Evolutionary conservation across 1,140 invertebrate genomes (phyloP), one percentile per base, ranked within the genome.

Genomic region (Drosophila arizonae): DNA sequence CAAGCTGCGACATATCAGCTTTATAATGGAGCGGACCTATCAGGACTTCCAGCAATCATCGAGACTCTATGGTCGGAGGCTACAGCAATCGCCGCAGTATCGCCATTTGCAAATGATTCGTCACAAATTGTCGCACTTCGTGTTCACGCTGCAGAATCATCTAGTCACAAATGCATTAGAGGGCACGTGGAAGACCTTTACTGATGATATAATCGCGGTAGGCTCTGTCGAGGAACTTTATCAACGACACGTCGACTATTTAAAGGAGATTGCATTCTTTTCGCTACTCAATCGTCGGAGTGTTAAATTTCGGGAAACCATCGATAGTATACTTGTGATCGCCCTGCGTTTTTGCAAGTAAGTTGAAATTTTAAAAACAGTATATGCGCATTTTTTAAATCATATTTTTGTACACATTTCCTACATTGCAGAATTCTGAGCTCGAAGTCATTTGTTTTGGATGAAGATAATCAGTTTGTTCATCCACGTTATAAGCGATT

Each of bases 111-210:
- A 96, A 77, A 90, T 95, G 28, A 94, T 94, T 68, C 92, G 95
- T 3, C 95, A 96, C 79, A 93, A 95, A 21, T 95, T 96, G 94
- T 94, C 94, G 46, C 95, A 96, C 54, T 94, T 96, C 76, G 93
- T 96, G 62, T 93, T 94, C 58, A 94, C 95, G 0, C 81, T 96
- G 9, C 95, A 96, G 76, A 95, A 94, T 89, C 95, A 96, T 85
- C 92, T 96, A 45, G 94, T 94, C 0, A 94, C 94, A 4, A 95
- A 94, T 54, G 95, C 95, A 6, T 92, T 96, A 4, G 93, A 95
- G 45, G 93, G 93, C 1, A 95, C 95, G 17, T 96, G 95, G 95
- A 93, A 93, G 3, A 93, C 94, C 48, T 95, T 96, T 58, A 94
- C 95, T 79, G 94, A 94, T 54, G 94, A 94, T 79, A 81, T 96